Evolutionary conservation across 30 jellyfish, hydroid and myxozoan species (phyloP).

Genomic region (Sanderia malayensis): DNA sequence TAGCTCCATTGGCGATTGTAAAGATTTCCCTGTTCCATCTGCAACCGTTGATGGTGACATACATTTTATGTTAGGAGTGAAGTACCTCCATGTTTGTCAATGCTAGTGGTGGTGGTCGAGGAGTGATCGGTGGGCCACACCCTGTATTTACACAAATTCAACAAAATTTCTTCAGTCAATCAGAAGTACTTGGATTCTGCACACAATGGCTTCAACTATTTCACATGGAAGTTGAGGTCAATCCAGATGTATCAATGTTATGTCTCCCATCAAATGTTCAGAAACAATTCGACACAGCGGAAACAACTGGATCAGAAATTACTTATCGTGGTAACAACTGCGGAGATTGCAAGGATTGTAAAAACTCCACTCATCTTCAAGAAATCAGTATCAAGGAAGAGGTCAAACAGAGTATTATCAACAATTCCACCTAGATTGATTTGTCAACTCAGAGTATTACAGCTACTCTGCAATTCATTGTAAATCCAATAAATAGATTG

Average conservation of each 20-base stretch:
- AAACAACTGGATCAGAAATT: neutral
- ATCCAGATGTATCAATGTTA: neutral
- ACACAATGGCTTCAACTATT: neutral
- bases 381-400: neutral
- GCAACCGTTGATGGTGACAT: constrained; percentile 17
- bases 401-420: neutral
- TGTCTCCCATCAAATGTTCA: neutral
- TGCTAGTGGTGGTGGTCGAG: constrained; percentile 21
- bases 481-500: neutral
- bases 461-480: neutral
- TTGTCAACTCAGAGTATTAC: neutral
- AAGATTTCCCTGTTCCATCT: constrained; percentile 5
- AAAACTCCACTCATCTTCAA: neutral
- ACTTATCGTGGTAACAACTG: neutral
- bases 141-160: constrained; percentile 10
- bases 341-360: constrained; percentile 4
- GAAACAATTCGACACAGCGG: neutral
- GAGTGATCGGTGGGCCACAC: constrained; percentile 45
- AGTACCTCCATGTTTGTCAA: constrained; percentile 9
- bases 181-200: constrained; percentile 4
- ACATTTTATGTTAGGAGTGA: constrained; percentile 16
- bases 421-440: neutral
- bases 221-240: neutral
- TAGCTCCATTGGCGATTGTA: neutral
- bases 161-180: constrained; percentile 6